Conservation (phyloP, 1,140 invertebrate species). For the Trachelipus rathkii region DNA sequence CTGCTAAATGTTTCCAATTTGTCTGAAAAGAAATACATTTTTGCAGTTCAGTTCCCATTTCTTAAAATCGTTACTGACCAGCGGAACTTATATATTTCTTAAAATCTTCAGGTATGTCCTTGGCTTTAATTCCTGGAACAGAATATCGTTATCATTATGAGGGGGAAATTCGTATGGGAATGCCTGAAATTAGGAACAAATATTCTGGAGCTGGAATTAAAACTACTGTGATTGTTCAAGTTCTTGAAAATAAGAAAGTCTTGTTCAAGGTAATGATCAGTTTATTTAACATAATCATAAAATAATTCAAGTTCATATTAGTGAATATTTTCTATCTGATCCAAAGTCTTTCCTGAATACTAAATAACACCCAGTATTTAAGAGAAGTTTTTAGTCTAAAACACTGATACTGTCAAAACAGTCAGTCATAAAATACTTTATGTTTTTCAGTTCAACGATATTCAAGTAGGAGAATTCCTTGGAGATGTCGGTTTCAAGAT, state of each 20-base stretch:
- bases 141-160: not conserved
- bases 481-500: not conserved
- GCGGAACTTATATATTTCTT: too few species aligned
- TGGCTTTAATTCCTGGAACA: not conserved
- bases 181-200: not conserved
- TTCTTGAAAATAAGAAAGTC: not conserved
- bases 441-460: not conserved
- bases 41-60: too few species aligned
- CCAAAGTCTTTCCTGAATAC: too few species aligned
- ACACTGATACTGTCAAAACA: too few species aligned
- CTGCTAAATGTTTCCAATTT: too few species aligned
- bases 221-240: constrained; percentile 1
- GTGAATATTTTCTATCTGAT: too few species aligned
- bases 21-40: too few species aligned
- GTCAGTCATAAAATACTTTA: not conserved
- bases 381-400: too few species aligned
- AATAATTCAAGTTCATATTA: too few species aligned
- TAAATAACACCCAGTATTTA: too few species aligned
- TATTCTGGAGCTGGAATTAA: not conserved
- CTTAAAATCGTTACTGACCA: too few species aligned
- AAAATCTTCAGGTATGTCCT: not conserved
- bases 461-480: not conserved
- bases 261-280: not conserved
- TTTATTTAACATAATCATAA: too few species aligned
- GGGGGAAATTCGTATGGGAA: not conserved